A percentile compares a stretch with the other conserved stretches of the same genome.
phyloP scores from a whole-genome alignment of 2,888 invertebrate species.

The Serripes groenlandicus region DNA sequence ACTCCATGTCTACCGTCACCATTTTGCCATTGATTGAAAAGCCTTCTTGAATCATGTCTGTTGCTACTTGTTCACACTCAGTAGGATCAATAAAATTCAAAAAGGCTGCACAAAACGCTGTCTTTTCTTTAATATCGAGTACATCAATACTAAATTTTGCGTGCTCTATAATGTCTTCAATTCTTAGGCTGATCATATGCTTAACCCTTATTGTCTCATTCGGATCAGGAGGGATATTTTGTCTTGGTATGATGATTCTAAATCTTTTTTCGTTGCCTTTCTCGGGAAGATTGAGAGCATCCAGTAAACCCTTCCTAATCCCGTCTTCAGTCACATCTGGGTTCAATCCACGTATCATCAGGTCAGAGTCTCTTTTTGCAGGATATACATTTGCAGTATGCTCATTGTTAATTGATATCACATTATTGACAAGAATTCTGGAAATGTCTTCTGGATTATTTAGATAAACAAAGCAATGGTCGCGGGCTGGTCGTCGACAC shows the following conservation, averaged over 20 bases:
- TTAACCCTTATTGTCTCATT: neutral
- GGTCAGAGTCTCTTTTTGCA: conserved; percentile 20
- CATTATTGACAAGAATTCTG: neutral
- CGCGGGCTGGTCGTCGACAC: conserved; percentile 72
- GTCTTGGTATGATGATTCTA: conserved; percentile 56
- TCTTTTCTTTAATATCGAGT: conserved; percentile 37
- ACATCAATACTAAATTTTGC: conserved; percentile 59
- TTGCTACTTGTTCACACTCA: conserved; percentile 62
- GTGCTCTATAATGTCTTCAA: conserved; percentile 25
- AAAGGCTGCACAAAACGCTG: conserved; percentile 62
- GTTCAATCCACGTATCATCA: conserved; percentile 45
- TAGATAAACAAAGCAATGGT: conserved; percentile 71
- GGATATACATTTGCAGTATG: neutral
- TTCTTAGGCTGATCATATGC: neutral
- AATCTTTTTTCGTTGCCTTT: conserved; percentile 16
- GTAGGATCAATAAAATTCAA: conserved; percentile 68
- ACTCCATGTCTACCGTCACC: conserved; percentile 44
- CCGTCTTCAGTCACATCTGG: conserved; percentile 56
- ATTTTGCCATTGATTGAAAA: conserved; percentile 11
- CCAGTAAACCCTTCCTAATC: conserved; percentile 44
- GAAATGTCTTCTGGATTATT: conserved; percentile 56
- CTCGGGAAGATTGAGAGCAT: conserved; percentile 3
- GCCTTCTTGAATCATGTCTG: conserved; percentile 6
- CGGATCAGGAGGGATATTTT: neutral
- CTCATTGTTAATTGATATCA: neutral